These are phyloP conservation scores for Hemibagrus guttatus DNA, from an alignment of 2,797 vertebrate species.

Conservation along the genomic window DNA sequence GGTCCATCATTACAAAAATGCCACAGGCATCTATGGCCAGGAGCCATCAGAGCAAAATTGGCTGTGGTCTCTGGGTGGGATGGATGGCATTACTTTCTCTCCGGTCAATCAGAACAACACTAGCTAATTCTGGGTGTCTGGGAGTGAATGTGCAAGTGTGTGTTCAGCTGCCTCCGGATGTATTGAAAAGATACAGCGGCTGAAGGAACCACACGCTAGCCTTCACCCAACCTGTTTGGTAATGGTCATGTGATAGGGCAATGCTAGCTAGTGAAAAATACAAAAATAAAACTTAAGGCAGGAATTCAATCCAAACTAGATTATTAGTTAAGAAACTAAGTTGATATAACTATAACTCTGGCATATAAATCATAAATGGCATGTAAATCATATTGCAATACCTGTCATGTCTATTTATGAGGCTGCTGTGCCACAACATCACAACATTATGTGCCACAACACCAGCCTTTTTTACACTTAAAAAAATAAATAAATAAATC, in stretches of 20 bases:
- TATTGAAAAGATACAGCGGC: too few relatives aligned
- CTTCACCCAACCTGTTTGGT: background rate
- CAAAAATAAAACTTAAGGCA: background rate
- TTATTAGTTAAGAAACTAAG: background rate
- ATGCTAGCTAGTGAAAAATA: background rate
- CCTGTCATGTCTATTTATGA: background rate
- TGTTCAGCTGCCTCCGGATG: background rate
- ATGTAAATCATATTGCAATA: background rate
- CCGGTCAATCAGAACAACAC: constrained; percentile 1
- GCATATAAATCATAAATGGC: too few relatives aligned
- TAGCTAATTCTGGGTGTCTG: background rate
- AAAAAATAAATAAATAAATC: background rate
- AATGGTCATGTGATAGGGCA: too few relatives aligned
- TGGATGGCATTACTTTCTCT: constrained; percentile 1
- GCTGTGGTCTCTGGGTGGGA: background rate
- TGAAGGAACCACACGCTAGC: background rate
- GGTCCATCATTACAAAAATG: constrained; percentile 16
- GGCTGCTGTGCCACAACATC: background rate
- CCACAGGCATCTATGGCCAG: constrained; percentile 3
- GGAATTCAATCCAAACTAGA: background rate
- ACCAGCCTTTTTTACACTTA: background rate
- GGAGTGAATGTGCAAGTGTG: background rate
- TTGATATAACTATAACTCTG: background rate
- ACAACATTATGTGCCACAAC: too few relatives aligned
- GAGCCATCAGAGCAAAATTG: background rate